Evolutionary conservation across 1,140 invertebrate species (phyloP), one percentile per base, ranked within the genome.

Genomic region (Tetramorium parvispinum): DNA sequence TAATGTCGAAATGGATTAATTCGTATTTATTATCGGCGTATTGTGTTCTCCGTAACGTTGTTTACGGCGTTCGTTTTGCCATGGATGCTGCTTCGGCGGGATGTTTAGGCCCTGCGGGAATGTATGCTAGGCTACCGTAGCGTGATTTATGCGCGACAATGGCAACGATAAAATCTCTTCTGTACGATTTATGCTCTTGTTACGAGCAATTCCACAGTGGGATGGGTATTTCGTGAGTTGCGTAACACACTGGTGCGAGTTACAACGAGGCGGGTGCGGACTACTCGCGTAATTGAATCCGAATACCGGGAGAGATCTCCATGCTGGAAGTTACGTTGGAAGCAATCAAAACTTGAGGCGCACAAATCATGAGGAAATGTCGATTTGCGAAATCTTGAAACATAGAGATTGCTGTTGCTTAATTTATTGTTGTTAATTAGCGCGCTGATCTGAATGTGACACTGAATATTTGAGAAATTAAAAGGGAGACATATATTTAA

Each of bases 71-170:
- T 76, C 8, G 16, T 51, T 32, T 4, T 32, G 32, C 2, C 37
- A 46, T 13, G 24, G 27, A 78, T 32, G 53, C 7, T 57, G 65
- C 18, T 59, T 16, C 27, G 13, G 10, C 37, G 32, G 43, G n/a
- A 24, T 13, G 73, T 51, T 85, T 77, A 7, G 46, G 8, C 21
- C 37, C 18, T 24, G 27, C 27, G 13, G 8, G 5, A 27, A 76
- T 61, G 40, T n/a, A 73, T 32, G 18, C 2, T 1, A 24, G 49
- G 32, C 16, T 27, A 10, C 16, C 63, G 53, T 18, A 18, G 18
- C 40, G 27, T 88, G 85, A 88, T 73, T 88, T 81, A 87, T 71
- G 63, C 43, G 27, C 16, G 24, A 82, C 78, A 57, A 63, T 63
- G 37, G 24, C 59, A 37, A 18, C 68, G 85, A 86, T 81, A 86